These are phyloP conservation scores for Diorhabda carinulata DNA, from an alignment of 1,140 invertebrate species.

Conservation along the genomic window DNA sequence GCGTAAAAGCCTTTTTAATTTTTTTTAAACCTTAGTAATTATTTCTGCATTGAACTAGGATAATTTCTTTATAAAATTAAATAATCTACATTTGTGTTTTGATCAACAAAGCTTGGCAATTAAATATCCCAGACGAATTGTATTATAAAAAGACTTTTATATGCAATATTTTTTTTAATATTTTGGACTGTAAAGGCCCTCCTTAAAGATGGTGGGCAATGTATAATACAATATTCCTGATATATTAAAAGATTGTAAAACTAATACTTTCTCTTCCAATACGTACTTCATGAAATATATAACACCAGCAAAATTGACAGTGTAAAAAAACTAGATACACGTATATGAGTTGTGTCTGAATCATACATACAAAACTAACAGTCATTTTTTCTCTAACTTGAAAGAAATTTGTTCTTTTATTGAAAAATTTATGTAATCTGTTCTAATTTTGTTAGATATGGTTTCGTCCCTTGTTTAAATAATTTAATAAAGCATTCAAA, in stretches of 20 bases:
- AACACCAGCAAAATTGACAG: constrained; percentile 44
- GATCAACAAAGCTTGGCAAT: too few relatives aligned
- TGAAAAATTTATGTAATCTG: too few relatives aligned
- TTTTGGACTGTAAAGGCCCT: not conserved
- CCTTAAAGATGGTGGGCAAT: constrained; percentile 17
- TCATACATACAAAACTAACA: not conserved
- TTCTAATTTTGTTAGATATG: too few relatives aligned
- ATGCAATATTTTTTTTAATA: not conserved
- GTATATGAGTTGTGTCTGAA: constrained; percentile 6
- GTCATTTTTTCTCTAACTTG: not conserved
- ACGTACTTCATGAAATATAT: constrained; percentile 34
- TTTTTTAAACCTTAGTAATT: too few relatives aligned
- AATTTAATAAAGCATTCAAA: too few relatives aligned
- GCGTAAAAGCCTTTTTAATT: constrained; percentile 10
- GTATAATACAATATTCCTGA: constrained; percentile 35
- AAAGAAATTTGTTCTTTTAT: too few relatives aligned
- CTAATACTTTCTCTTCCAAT: constrained; percentile 28
- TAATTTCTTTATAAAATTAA: too few relatives aligned
- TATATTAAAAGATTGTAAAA: constrained; percentile 37
- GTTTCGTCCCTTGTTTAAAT: too few relatives aligned
- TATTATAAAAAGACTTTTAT: not conserved
- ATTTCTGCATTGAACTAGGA: too few relatives aligned
- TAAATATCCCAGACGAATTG: too few relatives aligned
- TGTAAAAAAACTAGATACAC: constrained; percentile 42
- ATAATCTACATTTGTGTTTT: too few relatives aligned